phyloP scores from a whole-genome alignment of 2,113 vertebrate genomes.

The Lepisosteus osseus region DNA sequence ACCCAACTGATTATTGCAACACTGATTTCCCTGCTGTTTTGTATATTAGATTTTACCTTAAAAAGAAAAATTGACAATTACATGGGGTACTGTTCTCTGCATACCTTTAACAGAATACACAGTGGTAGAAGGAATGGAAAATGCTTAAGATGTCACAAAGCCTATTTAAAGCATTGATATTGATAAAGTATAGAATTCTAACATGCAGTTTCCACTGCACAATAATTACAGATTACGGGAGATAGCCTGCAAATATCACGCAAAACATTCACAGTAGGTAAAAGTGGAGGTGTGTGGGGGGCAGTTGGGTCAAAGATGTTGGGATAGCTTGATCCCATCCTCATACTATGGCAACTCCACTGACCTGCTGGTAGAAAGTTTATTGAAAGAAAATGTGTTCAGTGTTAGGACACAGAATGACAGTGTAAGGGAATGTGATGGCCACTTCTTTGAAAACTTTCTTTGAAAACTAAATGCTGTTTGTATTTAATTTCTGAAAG shows the following conservation, averaged over 20 bases:
- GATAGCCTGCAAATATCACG: constrained; percentile 85
- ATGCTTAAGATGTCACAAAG: constrained; percentile 30
- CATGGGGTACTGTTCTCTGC: constrained; percentile 33
- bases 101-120: constrained; percentile 57
- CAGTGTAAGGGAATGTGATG: too few species aligned
- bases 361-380: too few species aligned
- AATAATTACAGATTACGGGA: constrained; percentile 75
- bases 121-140: constrained; percentile 29
- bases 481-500: too few species aligned
- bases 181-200: constrained; percentile 54
- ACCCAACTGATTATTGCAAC: constrained; percentile 40
- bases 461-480: too few species aligned
- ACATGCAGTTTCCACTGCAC: constrained; percentile 83
- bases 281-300: constrained; percentile 44
- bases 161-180: constrained; percentile 47
- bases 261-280: constrained; percentile 92
- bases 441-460: too few species aligned
- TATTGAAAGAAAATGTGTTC: too few species aligned
- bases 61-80: constrained; percentile 33
- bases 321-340: too few species aligned
- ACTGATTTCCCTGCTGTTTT: constrained; percentile 47
- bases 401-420: too few species aligned
- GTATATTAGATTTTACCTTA: constrained; percentile 36
- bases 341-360: too few species aligned
- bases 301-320: too few species aligned